Percentiles rank a stretch among this genome's conserved stretches.
Evolutionary conservation across 1,140 invertebrate species (phyloP).

Genomic region (Anoplophora glabripennis): DNA sequence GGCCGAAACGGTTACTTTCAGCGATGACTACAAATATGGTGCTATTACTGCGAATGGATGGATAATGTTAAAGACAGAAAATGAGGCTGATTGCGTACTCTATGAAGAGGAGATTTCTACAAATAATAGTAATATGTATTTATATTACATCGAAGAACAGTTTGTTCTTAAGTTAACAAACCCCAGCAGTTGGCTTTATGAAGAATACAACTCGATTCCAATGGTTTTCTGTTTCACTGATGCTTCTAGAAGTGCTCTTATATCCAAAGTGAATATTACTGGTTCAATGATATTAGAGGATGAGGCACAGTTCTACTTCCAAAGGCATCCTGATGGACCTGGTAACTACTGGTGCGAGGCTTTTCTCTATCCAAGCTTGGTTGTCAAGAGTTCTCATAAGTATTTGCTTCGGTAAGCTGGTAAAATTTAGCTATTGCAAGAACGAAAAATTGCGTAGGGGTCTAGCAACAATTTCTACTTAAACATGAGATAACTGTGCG

Average conservation of each 20-base stretch:
- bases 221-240: conserved; percentile 28
- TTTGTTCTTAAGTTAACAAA: conserved; percentile 17
- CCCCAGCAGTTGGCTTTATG: conserved; percentile 12
- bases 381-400: neutral
- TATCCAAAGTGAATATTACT: conserved; percentile 5
- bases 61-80: conserved; percentile 6
- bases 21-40: conserved; percentile 8
- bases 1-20: conserved; percentile 5
- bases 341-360: conserved; percentile 32
- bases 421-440: no score
- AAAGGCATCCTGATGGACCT: neutral
- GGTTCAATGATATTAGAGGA: neutral
- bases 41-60: conserved; percentile 21
- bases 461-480: no score
- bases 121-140: neutral
- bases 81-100: conserved; percentile 4
- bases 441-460: no score
- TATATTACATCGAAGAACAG: neutral
- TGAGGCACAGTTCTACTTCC: neutral
- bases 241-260: conserved; percentile 4
- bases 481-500: no score
- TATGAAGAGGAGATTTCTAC: conserved; percentile 1
- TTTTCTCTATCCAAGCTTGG: conserved; percentile 25
- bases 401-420: conserved; percentile 12
- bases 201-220: conserved; percentile 3